These are phyloP conservation scores for Hafferia zeledoni DNA, from an alignment of 2,797 vertebrate genomes.

Conservation along the genomic window DNA sequence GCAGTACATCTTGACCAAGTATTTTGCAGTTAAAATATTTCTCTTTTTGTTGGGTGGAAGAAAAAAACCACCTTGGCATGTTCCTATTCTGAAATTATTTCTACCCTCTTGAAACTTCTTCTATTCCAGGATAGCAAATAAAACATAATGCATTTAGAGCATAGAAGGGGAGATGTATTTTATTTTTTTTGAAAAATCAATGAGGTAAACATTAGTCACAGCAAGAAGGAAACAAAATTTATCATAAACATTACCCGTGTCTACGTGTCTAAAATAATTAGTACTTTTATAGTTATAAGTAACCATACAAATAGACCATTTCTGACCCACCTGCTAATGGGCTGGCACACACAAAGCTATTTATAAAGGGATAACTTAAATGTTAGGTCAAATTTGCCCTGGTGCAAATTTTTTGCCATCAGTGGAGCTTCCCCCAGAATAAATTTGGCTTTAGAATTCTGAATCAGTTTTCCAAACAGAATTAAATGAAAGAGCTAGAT, in stretches of 20 bases:
- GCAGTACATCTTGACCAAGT: constrained; percentile 33
- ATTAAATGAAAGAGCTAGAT: background rate
- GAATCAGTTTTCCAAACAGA: background rate
- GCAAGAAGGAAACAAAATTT: background rate
- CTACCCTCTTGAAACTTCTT: background rate
- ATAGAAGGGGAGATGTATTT: background rate
- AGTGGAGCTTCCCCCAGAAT: background rate
- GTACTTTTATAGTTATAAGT: background rate
- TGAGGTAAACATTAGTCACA: background rate
- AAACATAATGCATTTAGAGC: background rate
- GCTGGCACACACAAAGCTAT: background rate
- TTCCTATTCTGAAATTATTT: background rate
- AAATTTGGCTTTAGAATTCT: background rate
- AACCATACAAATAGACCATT: background rate
- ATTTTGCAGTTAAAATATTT: constrained; percentile 9
- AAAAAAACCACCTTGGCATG: background rate
- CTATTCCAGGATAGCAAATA: background rate
- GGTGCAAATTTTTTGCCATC: background rate
- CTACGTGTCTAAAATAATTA: background rate
- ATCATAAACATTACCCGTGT: background rate
- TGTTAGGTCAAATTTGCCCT: background rate
- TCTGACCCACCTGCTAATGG: background rate
- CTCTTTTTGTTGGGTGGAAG: background rate
- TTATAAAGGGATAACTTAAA: background rate
- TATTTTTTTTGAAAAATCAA: background rate